phyloP scores from a whole-genome alignment of 2,888 invertebrate genomes.

The Eustalomyia histrio region DNA sequence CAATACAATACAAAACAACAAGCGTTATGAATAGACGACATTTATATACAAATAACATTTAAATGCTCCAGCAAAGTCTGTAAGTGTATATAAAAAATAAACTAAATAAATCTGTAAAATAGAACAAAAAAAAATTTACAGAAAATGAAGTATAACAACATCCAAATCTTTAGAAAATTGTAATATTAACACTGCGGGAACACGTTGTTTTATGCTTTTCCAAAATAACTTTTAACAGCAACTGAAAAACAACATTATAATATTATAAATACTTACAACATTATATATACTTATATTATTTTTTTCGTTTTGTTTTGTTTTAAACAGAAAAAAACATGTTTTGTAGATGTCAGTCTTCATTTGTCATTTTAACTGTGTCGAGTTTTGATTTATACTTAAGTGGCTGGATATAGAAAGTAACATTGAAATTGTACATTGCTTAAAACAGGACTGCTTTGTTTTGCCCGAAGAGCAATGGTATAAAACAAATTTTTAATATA shows the following conservation, averaged over 20 bases:
- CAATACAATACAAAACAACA: constrained; percentile 8
- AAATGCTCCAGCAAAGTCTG: constrained; percentile 24
- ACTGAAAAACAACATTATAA: constrained; percentile 57
- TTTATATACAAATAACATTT: constrained; percentile 19
- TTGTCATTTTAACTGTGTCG: constrained; percentile 72
- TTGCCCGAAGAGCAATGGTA: constrained; percentile 9
- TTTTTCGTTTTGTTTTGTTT: constrained; percentile 36
- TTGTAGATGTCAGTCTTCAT: constrained; percentile 78
- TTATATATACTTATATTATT: not conserved
- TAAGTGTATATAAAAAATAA: not conserved
- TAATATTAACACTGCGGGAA: constrained; percentile 50
- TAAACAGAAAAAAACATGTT: constrained; percentile 69
- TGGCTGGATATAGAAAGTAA: constrained; percentile 50
- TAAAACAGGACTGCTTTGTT: not conserved
- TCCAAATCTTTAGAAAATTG: constrained; percentile 40
- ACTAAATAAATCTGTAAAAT: constrained; percentile 30
- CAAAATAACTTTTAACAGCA: constrained; percentile 48
- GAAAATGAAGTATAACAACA: not conserved
- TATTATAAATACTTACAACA: constrained; percentile 40
- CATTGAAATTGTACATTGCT: constrained; percentile 27
- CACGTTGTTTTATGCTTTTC: constrained; percentile 40
- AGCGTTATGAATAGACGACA: constrained; percentile 49
- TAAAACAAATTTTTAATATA: constrained; percentile 39
- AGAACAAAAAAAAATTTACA: constrained; percentile 9
- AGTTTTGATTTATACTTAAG: constrained; percentile 65